These are phyloP conservation scores for Bombus terrestris DNA, from an alignment of 1,140 invertebrate genomes.

Conservation along the genomic window DNA sequence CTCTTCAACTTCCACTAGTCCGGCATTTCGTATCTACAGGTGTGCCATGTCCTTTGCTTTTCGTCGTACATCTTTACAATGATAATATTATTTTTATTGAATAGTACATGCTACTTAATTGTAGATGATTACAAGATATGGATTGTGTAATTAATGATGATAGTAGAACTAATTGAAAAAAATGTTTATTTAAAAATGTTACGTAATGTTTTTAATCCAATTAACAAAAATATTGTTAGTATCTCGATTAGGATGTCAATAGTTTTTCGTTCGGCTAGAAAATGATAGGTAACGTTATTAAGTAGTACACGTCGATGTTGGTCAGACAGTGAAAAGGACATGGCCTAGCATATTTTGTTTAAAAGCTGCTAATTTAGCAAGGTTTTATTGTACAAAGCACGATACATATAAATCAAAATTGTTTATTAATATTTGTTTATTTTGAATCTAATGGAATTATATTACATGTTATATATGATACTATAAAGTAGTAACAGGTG, in stretches of 20 bases:
- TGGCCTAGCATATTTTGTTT: constrained; percentile 26
- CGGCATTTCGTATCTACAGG: constrained; percentile 79
- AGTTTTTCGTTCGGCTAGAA: neutral
- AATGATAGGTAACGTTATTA: neutral
- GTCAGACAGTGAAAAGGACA: constrained; percentile 45
- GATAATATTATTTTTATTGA: constrained; percentile 63
- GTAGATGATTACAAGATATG: constrained; percentile 2
- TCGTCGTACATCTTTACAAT: constrained; percentile 78
- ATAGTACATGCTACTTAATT: constrained; percentile 17
- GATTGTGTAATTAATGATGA: constrained; percentile 7
- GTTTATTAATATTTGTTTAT: constrained; percentile 5
- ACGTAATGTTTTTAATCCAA: neutral
- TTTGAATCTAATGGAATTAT: constrained; percentile 27
- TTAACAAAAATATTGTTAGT: neutral
- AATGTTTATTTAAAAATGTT: neutral
- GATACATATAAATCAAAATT: constrained; percentile 12
- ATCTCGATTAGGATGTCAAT: neutral
- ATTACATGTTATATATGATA: constrained; percentile 26
- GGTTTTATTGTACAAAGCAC: constrained; percentile 50
- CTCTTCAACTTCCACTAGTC: constrained; percentile 71
- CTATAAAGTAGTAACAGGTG: constrained; percentile 48
- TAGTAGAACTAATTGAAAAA: constrained; percentile 5
- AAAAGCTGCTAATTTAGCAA: constrained; percentile 44
- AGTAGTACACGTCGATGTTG: constrained; percentile 17
- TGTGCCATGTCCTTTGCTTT: constrained; percentile 78